phyloP scores from a whole-genome alignment of 2,113 vertebrate species.

The Cettia cetti region DNA sequence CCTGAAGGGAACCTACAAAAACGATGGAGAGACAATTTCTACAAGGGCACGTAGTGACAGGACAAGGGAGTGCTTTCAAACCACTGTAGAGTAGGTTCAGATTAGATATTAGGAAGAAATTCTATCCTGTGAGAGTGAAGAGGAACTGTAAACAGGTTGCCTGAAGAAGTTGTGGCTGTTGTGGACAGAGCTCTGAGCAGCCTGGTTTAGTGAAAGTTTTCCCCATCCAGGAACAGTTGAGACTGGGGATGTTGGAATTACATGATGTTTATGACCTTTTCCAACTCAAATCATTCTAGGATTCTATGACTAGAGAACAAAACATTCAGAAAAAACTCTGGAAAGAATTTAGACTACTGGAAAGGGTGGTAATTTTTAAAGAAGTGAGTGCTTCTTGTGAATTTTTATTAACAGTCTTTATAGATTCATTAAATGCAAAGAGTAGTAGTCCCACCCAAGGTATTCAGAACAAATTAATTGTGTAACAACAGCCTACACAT shows the following conservation, averaged over 20 bases:
- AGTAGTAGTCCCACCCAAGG: rapidly evolving
- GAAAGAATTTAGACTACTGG: neutral
- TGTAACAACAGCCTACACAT: neutral
- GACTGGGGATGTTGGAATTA: neutral
- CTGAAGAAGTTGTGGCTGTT: neutral
- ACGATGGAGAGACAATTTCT: neutral
- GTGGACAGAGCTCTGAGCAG: neutral
- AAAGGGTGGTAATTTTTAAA: neutral
- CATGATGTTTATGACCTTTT: neutral
- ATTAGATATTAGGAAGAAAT: neutral
- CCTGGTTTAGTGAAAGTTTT: neutral
- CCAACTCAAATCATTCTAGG: neutral
- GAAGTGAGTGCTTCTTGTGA: neutral
- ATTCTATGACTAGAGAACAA: neutral
- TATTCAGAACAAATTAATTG: neutral
- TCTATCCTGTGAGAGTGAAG: neutral
- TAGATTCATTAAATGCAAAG: neutral
- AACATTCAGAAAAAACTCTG: neutral
- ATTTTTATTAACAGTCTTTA: neutral
- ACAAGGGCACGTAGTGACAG: neutral
- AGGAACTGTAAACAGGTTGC: neutral
- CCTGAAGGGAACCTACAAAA: neutral
- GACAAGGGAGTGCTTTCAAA: neutral
- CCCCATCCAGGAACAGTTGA: rapidly evolving
- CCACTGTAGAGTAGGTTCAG: neutral